Conservation (phyloP, 1,140 invertebrate genomes). For the Zaprionus inermis region DNA sequence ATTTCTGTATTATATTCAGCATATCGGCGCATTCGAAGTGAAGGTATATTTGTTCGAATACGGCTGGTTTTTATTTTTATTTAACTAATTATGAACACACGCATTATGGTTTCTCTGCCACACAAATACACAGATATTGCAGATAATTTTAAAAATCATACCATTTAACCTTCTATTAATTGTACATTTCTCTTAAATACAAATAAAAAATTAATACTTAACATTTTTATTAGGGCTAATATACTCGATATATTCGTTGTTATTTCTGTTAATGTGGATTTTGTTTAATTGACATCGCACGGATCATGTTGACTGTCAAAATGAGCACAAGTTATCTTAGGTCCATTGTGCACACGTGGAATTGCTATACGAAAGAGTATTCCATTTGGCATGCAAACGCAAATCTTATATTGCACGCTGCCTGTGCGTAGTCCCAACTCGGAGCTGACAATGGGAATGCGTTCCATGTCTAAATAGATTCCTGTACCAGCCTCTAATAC, state of each 20-base stretch:
- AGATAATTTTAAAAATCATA: constrained; percentile 38
- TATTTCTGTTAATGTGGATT: not conserved
- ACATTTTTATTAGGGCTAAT: constrained; percentile 65
- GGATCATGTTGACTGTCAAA: constrained; percentile 89
- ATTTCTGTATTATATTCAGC: constrained; percentile 73
- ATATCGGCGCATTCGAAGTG: constrained; percentile 48
- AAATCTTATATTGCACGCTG: constrained; percentile 91
- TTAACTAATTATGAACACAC: constrained; percentile 32
- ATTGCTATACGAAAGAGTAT: constrained; percentile 91
- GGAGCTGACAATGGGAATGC: constrained; percentile 88
- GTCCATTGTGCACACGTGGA: constrained; percentile 85
- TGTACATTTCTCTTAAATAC: constrained; percentile 73
- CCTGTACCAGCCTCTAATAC: constrained; percentile 89
- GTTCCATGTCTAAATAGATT: constrained; percentile 89
- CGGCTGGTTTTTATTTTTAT: constrained; percentile 43
- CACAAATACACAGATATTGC: constrained; percentile 34
- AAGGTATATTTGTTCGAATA: constrained; percentile 23
- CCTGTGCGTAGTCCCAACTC: constrained; percentile 84
- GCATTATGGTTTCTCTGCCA: constrained; percentile 28
- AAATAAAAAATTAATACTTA: constrained; percentile 60
- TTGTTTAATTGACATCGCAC: constrained; percentile 84
- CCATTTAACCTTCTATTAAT: constrained; percentile 44
- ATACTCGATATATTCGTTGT: constrained; percentile 38
- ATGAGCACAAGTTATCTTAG: constrained; percentile 87
- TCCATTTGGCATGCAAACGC: constrained; percentile 94